Conservation (phyloP, 2,888 invertebrate genomes). For the Drosophila stalkeri region DNA sequence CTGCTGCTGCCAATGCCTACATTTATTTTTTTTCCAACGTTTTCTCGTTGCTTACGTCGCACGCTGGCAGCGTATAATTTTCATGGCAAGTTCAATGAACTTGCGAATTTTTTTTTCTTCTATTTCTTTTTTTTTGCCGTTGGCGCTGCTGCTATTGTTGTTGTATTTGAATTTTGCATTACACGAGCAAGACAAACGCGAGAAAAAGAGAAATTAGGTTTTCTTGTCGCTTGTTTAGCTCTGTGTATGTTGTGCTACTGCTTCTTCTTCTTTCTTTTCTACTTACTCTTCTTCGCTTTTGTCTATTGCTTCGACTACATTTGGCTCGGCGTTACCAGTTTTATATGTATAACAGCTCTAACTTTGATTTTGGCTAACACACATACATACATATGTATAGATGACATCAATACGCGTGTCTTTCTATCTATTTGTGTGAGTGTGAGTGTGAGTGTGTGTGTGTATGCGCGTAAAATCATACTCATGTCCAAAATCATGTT, state of each 20-base stretch:
- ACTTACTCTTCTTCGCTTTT: slow-evolving; percentile 6
- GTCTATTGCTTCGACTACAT: slow-evolving; percentile 5
- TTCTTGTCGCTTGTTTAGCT: slow-evolving; percentile 41
- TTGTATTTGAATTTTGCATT: slow-evolving; percentile 60
- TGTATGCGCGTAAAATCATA: neutral
- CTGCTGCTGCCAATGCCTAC: slow-evolving; percentile 16
- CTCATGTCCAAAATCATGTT: neutral
- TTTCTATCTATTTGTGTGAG: neutral
- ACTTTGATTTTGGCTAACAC: slow-evolving; percentile 2
- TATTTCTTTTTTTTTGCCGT: slow-evolving; percentile 29
- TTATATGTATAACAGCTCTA: slow-evolving; percentile 22
- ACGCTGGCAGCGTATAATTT: slow-evolving; percentile 61
- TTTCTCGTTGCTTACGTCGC: slow-evolving; percentile 53
- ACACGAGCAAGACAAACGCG: slow-evolving; percentile 44
- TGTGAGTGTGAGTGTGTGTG: too few relatives aligned
- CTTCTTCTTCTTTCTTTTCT: slow-evolving; percentile 7
- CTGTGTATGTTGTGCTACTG: slow-evolving; percentile 7
- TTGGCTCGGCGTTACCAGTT: slow-evolving; percentile 45
- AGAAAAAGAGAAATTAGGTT: slow-evolving; percentile 67
- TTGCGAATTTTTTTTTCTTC: slow-evolving; percentile 75
- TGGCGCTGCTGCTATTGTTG: slow-evolving; percentile 30
- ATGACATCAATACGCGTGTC: neutral
- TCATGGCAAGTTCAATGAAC: slow-evolving; percentile 83
- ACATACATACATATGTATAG: neutral
- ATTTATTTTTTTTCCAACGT: slow-evolving; percentile 27